Evolutionary conservation across 2,113 vertebrate genomes (phyloP).

Genomic region (Phylloscopus whistleri): DNA sequence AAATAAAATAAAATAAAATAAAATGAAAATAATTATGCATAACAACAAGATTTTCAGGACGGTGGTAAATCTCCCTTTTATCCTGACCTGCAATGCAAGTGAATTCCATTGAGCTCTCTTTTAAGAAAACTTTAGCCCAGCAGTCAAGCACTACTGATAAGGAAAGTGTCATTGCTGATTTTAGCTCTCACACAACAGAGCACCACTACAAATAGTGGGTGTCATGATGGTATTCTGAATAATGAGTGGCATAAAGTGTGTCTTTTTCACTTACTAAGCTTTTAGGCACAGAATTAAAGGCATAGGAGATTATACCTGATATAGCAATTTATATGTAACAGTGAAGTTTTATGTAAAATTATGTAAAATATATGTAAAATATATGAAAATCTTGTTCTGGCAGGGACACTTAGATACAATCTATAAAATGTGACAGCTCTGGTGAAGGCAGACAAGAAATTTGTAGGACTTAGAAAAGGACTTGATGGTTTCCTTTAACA

Average conservation of each 20-base stretch:
- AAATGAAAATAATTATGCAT: not conserved
- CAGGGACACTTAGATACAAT: not conserved
- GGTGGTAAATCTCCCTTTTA: not conserved
- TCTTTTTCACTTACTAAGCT: not conserved
- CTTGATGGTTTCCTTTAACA: not conserved
- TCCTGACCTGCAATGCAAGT: not conserved
- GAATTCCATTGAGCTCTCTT: not conserved
- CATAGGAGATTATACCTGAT: not conserved
- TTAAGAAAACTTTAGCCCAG: not conserved
- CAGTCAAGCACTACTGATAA: not conserved
- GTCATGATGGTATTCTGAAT: not conserved
- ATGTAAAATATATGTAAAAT: conserved; percentile 18
- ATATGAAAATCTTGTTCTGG: not conserved
- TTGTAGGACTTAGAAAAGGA: not conserved
- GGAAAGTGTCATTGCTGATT: not conserved
- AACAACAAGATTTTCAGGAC: not conserved
- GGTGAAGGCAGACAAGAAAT: not conserved
- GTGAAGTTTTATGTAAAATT: conserved; percentile 12
- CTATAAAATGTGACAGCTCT: not conserved
- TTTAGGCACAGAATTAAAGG: not conserved
- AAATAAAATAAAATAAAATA: not conserved
- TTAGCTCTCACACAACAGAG: not conserved
- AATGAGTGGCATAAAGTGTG: not conserved
- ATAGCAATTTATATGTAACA: not conserved
- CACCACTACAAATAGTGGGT: not conserved